Base-by-base conservation (phyloP, 2,888 invertebrate species). In the Torymus auratus region DNA sequence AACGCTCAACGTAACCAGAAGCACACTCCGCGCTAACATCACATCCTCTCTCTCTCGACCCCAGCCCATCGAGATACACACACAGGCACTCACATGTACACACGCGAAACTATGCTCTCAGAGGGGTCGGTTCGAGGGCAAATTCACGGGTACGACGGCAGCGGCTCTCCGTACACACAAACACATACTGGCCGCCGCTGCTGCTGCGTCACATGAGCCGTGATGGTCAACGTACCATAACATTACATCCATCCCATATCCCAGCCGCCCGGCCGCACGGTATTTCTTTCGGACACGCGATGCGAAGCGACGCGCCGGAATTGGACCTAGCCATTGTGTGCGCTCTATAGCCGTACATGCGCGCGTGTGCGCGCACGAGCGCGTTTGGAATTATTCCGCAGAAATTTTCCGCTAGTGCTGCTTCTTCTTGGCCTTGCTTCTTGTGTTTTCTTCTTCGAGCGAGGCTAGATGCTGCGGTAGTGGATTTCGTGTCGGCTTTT, bases 211-310 rank as follows among this genome's bases (percentile, higher is more conserved):
- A 82, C 81, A 81, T 83, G 83, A 84, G 82, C 83, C 84, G 83
- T 83, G 88, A 85, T 87, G 88, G 88, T 89, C 89, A 90, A 89
- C 89, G 90, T 89, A 88, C 90, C 89, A 88, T 90, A 89, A 89
- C 89, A 89, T 90, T 89, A 89, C 88, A 89, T 88, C 87, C 87
- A 89, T 89, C 87, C 86, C 84, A 84, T 86, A 87, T 87, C 86
- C 85, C 81, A 41, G 84, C 82, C 80, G 82, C 84, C 83, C 82
- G 83, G 23, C 50, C 7, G 60, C 76, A 83, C 84, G 41, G 41
- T 87, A 87, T 87, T 88, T 87, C 88, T 88, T 87, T 85, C 53
- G 85, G 87, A 87, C 88, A 86, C 85, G 86, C 85, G 84, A 88
- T 83, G 84, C 84, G 78, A 82, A 80, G 73, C 83, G 75, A 14